A percentile compares a stretch with the other conserved stretches of the same genome.
phyloP scores from a whole-genome alignment of 1,140 invertebrate species.

The Hypothenemus hampei region DNA sequence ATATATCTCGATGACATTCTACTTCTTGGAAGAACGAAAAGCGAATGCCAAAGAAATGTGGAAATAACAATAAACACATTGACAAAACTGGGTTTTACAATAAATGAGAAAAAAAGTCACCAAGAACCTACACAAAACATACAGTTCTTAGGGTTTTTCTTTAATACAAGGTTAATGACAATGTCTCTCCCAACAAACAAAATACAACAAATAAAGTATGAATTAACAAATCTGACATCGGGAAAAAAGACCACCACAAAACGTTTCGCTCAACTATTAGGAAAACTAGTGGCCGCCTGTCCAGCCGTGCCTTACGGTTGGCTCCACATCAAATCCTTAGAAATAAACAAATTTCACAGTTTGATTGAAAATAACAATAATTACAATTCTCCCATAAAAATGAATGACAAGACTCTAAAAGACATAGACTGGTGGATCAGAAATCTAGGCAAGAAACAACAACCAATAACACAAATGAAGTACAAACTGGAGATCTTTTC shows the following conservation, averaged over 20 bases:
- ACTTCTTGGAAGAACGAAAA: background rate
- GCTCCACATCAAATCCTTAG: constrained; percentile 26
- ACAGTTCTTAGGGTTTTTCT: background rate
- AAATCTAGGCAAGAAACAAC: background rate
- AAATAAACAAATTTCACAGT: constrained; percentile 23
- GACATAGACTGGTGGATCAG: constrained; percentile 15
- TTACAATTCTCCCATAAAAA: constrained; percentile 1
- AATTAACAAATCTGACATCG: no score
- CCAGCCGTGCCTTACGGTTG: constrained; percentile 22
- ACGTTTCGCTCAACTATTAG: no score
- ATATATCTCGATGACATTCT: background rate
- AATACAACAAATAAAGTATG: no score
- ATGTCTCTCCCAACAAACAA: no score
- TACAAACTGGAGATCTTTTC: constrained; percentile 2
- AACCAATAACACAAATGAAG: background rate
- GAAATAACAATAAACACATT: background rate
- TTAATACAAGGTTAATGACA: background rate
- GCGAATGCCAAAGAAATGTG: background rate
- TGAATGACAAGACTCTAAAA: background rate
- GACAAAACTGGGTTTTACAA: background rate
- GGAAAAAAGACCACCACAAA: no score
- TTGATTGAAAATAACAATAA: constrained; percentile 1
- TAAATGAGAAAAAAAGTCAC: background rate
- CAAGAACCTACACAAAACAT: background rate
- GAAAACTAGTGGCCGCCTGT: background rate